Evolutionary conservation across 2,797 vertebrate genomes (phyloP).

Genomic region (Trachurus trachurus): DNA sequence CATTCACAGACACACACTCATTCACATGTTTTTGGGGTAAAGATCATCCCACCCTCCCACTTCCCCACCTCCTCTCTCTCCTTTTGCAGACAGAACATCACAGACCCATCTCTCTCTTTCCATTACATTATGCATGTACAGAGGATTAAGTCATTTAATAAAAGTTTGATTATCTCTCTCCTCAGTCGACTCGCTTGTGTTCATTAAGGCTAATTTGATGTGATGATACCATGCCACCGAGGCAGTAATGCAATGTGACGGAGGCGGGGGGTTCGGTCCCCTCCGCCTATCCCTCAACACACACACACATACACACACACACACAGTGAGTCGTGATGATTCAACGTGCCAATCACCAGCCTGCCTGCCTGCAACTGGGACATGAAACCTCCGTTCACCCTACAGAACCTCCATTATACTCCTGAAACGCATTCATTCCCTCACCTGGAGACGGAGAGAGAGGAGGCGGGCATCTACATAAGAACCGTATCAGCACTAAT

Average conservation of each 20-base stretch:
- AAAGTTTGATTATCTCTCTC: slow-evolving; percentile 86
- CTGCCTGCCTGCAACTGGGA: slow-evolving; percentile 35
- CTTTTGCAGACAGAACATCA: slow-evolving; percentile 44
- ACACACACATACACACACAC: slow-evolving; percentile 37
- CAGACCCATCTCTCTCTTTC: slow-evolving; percentile 51
- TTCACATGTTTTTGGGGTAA: slow-evolving; percentile 35
- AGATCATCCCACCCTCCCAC: slow-evolving; percentile 9
- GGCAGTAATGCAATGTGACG: slow-evolving; percentile 76
- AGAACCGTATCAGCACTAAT: slow-evolving; percentile 59
- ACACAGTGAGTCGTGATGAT: slow-evolving; percentile 42
- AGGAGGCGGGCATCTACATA: slow-evolving; percentile 26
- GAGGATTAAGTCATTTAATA: slow-evolving; percentile 88
- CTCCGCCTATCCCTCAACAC: slow-evolving; percentile 26
- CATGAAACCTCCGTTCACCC: slow-evolving; percentile 23
- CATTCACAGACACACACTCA: not conserved
- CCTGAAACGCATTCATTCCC: slow-evolving; percentile 55
- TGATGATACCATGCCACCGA: slow-evolving; percentile 71
- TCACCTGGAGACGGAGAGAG: slow-evolving; percentile 31
- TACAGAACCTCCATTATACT: slow-evolving; percentile 26
- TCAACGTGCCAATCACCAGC: slow-evolving; percentile 71
- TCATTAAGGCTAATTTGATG: slow-evolving; percentile 81
- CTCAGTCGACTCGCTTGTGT: slow-evolving; percentile 77
- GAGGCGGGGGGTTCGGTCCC: slow-evolving; percentile 52
- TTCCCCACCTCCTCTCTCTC: not conserved
- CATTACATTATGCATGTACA: slow-evolving; percentile 84